Evolutionary conservation across 53 echinoderm and acorn worm species (phyloP), one percentile per base, ranked within the genome.

Genomic region (Mesocentrotus franciscanus): DNA sequence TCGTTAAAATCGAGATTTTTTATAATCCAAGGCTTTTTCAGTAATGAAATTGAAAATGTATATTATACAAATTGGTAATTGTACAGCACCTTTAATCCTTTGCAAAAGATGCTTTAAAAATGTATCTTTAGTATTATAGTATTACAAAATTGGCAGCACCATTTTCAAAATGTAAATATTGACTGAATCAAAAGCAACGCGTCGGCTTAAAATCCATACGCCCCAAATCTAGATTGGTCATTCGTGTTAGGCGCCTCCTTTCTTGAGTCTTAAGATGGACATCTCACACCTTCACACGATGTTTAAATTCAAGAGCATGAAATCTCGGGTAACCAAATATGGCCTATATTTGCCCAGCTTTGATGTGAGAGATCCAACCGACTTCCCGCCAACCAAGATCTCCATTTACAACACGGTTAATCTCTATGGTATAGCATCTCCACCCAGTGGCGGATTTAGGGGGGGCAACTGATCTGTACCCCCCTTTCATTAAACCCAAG

Each of bases 261-360:
- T 71, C 74, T 39, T 8, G 1, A 39, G 39, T 42, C 22, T 81
- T 36, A 42, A 39, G 81, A 36, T 39, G 8, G 20, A 39, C 6
- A 17, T 42, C 81, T 81, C 81, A 81, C 36, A 81, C 81, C 42
- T 81, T 4, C 30, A 13, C 76, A 76, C 30, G 11, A 81, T 81
- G 29, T 49, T 74, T 74, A 27, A 30, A 81, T 81, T 39, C 36
- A 81, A 39, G 39, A 81, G 17, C 81, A 81, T 81, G 81, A 22
- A 64, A 81, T 81, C 36, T 81, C 81, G 81, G 81, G 81, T 81
- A 81, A 81, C 81, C 36, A 81, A 81, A 81, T 81, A 81, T 81
- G 81, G 42, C 81, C 42, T 36, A 81, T 81, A 42, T 81, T 81
- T 81, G 42, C 81, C 81, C 81, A 81, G 81, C 81, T 81, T 81